Conservation (phyloP, 2,797 vertebrate species). For the Nasua narica region DNA sequence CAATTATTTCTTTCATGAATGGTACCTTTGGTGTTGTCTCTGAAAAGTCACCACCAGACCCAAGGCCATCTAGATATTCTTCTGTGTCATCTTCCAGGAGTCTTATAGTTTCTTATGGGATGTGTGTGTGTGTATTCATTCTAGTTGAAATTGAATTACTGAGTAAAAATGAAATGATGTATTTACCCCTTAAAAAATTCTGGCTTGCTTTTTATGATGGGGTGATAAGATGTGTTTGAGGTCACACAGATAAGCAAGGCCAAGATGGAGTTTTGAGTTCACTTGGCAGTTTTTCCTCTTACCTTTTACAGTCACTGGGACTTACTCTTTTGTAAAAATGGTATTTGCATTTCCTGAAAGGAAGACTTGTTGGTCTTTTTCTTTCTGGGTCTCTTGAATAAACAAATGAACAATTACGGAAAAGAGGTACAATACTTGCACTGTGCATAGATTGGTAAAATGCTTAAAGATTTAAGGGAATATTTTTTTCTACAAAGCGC, state of each 20-base stretch:
- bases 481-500: neutral
- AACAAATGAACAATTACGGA: neutral
- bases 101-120: neutral
- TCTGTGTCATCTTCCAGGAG: neutral
- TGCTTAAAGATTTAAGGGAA: neutral
- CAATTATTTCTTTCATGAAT: neutral
- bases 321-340: neutral
- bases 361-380: neutral
- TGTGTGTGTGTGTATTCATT: neutral
- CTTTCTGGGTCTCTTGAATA: neutral
- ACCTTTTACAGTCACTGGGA: neutral
- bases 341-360: neutral
- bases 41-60: neutral
- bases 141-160: neutral
- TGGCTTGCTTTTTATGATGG: neutral
- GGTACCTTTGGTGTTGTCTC: neutral
- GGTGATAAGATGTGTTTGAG: neutral
- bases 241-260: neutral
- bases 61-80: neutral
- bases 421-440: neutral
- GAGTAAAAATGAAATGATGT: slow-evolving; percentile 31
- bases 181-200: neutral
- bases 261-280: neutral
- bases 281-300: neutral
- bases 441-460: neutral